phyloP scores from a whole-genome alignment of 2,797 vertebrate genomes.

The Ptychobarbus kaznakovi region DNA sequence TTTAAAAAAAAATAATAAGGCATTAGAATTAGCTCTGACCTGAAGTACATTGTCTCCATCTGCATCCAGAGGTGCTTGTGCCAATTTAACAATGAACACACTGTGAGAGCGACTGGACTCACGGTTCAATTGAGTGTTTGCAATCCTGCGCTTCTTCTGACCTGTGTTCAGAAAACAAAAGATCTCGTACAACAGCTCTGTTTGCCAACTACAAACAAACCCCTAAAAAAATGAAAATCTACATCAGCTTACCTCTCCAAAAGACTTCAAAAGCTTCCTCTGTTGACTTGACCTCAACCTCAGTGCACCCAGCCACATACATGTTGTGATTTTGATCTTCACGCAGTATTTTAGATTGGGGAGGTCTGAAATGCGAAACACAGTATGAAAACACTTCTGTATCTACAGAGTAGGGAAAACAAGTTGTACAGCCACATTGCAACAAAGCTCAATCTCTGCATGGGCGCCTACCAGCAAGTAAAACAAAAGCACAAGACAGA shows the following conservation, averaged over 20 bases:
- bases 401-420: conserved; percentile 14
- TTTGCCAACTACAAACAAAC: conserved; percentile 1
- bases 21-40: conserved; percentile 72
- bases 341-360: conserved; percentile 91
- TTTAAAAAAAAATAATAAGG: neutral
- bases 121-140: conserved; percentile 92
- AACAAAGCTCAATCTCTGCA: neutral
- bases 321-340: conserved; percentile 98
- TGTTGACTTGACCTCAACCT: conserved; percentile 95
- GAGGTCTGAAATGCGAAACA: conserved; percentile 78
- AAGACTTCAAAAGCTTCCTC: conserved; percentile 98
- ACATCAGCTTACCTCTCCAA: conserved; percentile 86
- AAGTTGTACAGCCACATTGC: neutral
- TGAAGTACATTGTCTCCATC: conserved; percentile 93
- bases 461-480: conserved; percentile 22
- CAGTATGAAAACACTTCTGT: conserved; percentile 30
- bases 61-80: conserved; percentile 93
- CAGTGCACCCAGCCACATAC: conserved; percentile 94
- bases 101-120: conserved; percentile 97
- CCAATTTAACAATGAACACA: conserved; percentile 94
- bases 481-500: conserved; percentile 48
- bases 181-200: neutral
- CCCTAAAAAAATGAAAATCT: neutral
- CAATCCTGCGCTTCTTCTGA: conserved; percentile 94
- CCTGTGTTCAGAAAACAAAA: conserved; percentile 73